Evolutionary conservation across 1,140 invertebrate genomes (phyloP).

Genomic region (Pemphigus obesinymphae): DNA sequence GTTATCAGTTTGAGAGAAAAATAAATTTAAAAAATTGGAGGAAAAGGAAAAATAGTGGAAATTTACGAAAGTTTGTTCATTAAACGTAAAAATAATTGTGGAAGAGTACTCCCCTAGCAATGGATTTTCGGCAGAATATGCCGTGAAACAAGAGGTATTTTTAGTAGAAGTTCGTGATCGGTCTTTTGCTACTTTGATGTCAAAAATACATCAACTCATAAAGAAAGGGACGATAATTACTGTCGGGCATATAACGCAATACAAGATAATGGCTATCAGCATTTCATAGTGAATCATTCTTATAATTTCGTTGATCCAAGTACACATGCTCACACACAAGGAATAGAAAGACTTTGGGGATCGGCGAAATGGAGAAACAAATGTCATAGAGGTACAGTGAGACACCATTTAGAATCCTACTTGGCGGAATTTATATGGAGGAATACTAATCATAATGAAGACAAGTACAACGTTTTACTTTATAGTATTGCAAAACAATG

Average conservation of each 20-base stretch:
- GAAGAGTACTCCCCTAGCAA: too few species aligned
- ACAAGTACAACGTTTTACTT: neutral
- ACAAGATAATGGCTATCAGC: conserved; percentile 37
- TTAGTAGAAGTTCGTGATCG: neutral
- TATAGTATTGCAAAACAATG: too few species aligned
- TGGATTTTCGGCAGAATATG: neutral
- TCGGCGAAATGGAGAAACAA: neutral
- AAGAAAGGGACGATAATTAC: neutral
- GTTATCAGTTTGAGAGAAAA: neutral
- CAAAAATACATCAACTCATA: neutral
- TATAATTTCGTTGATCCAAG: conserved; percentile 45
- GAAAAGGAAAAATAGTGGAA: neutral
- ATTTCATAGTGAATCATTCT: conserved; percentile 45
- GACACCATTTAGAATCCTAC: neutral
- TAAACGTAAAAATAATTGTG: too few species aligned
- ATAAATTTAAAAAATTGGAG: neutral
- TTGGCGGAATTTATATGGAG: neutral
- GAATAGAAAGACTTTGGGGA: conserved; percentile 41
- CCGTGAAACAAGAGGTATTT: neutral
- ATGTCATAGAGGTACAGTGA: neutral
- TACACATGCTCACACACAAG: conserved; percentile 43
- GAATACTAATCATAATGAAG: conserved; percentile 34
- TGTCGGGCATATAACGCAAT: too few species aligned
- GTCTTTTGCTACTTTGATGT: neutral
- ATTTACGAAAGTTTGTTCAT: neutral